Evolutionary conservation across 2,888 invertebrate genomes (phyloP).

Genomic region (Parnassius smintheus): DNA sequence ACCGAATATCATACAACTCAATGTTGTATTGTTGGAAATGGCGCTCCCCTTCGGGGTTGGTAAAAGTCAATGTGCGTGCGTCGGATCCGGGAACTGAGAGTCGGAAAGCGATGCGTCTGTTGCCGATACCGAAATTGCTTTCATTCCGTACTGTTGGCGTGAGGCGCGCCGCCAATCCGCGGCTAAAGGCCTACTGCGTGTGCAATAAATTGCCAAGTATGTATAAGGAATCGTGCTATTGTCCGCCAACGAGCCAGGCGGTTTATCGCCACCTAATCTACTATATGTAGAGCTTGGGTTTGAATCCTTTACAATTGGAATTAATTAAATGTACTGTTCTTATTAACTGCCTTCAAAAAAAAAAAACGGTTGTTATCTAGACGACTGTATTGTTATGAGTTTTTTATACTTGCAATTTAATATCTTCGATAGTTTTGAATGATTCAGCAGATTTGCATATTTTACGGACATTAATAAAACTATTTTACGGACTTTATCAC

Average conservation of each 20-base stretch:
- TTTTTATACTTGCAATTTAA: too few relatives aligned
- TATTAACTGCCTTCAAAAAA: too few relatives aligned
- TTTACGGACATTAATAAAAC: too few relatives aligned
- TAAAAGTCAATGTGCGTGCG: slow-evolving; percentile 18
- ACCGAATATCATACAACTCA: slow-evolving; percentile 51
- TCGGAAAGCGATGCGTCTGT: slow-evolving; percentile 49
- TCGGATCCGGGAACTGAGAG: slow-evolving; percentile 34
- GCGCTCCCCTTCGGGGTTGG: slow-evolving; percentile 26
- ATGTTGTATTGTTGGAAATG: slow-evolving; percentile 50
- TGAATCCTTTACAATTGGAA: background rate
- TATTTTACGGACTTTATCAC: too few relatives aligned
- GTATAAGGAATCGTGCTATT: slow-evolving; percentile 56
- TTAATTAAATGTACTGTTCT: too few relatives aligned
- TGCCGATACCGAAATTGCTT: slow-evolving; percentile 65
- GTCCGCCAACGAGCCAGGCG: slow-evolving; percentile 39
- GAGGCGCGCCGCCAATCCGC: slow-evolving; percentile 63
- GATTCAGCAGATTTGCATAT: too few relatives aligned
- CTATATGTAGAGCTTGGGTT: slow-evolving; percentile 31
- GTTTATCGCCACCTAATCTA: slow-evolving; percentile 34
- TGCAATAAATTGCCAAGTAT: slow-evolving; percentile 71
- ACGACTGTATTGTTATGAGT: too few relatives aligned
- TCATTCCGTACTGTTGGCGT: slow-evolving; percentile 57
- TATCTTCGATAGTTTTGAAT: too few relatives aligned
- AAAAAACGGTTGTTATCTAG: too few relatives aligned
- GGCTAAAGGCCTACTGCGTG: slow-evolving; percentile 62